phyloP scores from a whole-genome alignment of 1,140 invertebrate species.

The Euglossa dilemma region DNA sequence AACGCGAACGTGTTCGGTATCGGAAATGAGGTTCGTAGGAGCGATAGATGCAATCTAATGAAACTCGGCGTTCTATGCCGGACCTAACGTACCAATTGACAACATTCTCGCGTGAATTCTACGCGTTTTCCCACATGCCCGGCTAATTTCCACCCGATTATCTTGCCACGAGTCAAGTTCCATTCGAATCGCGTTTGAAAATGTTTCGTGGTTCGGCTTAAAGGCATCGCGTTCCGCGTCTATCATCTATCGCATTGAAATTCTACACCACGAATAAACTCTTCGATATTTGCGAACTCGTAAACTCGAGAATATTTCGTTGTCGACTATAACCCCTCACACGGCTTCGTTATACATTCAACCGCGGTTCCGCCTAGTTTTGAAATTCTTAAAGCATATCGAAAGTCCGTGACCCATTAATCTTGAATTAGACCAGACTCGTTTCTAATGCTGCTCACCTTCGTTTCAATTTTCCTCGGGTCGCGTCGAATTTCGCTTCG shows the following conservation, averaged over 20 bases:
- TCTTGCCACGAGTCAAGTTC: neutral
- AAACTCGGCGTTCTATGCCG: neutral
- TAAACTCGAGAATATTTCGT: neutral
- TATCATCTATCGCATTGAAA: neutral
- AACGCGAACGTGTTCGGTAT: constrained; percentile 23
- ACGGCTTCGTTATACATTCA: constrained; percentile 55
- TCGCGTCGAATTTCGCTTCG: neutral
- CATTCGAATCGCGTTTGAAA: neutral
- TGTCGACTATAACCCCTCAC: too few species aligned
- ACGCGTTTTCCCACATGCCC: neutral
- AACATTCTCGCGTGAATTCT: neutral
- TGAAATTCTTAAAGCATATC: constrained; percentile 59
- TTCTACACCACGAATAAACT: neutral
- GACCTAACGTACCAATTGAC: neutral
- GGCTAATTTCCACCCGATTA: neutral
- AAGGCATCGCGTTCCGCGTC: neutral
- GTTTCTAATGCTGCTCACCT: neutral
- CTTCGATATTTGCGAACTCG: neutral
- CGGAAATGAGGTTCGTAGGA: constrained; percentile 1
- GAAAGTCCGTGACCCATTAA: neutral
- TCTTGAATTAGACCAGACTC: neutral
- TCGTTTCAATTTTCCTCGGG: neutral
- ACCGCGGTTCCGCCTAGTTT: constrained; percentile 37
- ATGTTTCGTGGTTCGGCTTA: neutral
- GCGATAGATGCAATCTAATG: neutral